Evolutionary conservation across 2,888 invertebrate species (phyloP).

Genomic region (Parapristionchus giblindavisi): DNA sequence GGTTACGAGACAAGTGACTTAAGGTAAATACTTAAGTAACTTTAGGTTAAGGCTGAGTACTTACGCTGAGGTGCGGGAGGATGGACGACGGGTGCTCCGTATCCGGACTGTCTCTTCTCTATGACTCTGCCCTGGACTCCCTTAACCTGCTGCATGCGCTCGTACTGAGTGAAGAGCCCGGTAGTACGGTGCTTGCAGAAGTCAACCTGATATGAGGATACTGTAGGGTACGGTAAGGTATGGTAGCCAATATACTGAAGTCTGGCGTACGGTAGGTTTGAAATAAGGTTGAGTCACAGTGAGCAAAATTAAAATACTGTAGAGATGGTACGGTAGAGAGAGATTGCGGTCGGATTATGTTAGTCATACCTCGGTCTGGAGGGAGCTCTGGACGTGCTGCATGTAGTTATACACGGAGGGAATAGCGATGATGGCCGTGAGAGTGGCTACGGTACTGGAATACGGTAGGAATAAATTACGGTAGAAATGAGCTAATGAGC

Average conservation of each 20-base stretch:
- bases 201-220: constrained; percentile 51
- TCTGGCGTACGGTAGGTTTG: background rate
- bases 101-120: constrained; percentile 59
- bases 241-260: too few relatives aligned
- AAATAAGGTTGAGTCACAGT: background rate
- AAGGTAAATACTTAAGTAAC: background rate
- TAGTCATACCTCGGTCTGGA: constrained; percentile 61
- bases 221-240: background rate
- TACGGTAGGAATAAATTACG: constrained; percentile 46
- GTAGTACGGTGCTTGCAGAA: constrained; percentile 63
- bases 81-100: constrained; percentile 44
- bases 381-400: constrained; percentile 66
- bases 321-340: background rate
- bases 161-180: constrained; percentile 61
- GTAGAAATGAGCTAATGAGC: background rate
- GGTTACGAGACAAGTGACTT: background rate
- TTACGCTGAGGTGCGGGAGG: background rate
- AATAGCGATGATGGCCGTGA: constrained; percentile 65
- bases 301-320: background rate
- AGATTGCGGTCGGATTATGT: background rate
- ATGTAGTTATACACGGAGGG: constrained; percentile 69
- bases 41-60: background rate
- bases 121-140: constrained; percentile 59
- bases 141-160: constrained; percentile 56
- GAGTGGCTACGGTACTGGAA: constrained; percentile 64